phyloP scores from a whole-genome alignment of 2,888 invertebrate genomes.

The Eledona agricola region DNA sequence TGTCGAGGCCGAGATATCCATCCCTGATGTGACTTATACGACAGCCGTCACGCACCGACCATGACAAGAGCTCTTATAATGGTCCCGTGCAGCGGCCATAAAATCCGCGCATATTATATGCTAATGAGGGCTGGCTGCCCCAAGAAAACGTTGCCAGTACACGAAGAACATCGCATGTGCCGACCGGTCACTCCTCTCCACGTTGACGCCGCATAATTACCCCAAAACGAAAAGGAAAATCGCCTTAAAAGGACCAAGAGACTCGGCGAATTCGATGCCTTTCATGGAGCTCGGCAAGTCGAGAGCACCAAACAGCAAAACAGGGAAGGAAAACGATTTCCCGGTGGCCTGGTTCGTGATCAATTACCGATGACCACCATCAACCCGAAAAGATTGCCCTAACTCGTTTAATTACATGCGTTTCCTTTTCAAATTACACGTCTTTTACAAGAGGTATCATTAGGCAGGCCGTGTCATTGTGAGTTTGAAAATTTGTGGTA shows the following conservation, averaged over 20 bases:
- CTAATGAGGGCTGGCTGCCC: constrained; percentile 41
- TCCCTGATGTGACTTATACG: constrained; percentile 38
- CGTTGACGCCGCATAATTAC: constrained; percentile 44
- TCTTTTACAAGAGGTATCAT: constrained; percentile 42
- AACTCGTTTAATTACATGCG: constrained; percentile 48
- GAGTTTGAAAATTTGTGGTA: constrained; percentile 42
- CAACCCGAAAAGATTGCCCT: constrained; percentile 44
- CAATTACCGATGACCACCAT: constrained; percentile 49
- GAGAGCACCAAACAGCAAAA: too few relatives aligned
- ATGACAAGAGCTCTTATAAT: constrained; percentile 40
- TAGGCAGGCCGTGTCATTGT: constrained; percentile 44
- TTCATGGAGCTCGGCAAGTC: constrained; percentile 28
- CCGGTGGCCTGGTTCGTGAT: constrained; percentile 35
- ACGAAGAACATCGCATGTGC: constrained; percentile 33
- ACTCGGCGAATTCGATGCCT: constrained; percentile 27
- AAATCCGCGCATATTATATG: constrained; percentile 44
- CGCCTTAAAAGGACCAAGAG: constrained; percentile 31
- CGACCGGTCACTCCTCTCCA: constrained; percentile 33
- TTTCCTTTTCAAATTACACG: constrained; percentile 47
- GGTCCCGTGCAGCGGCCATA: constrained; percentile 40
- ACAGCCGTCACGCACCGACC: constrained; percentile 42
- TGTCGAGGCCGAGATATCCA: constrained; percentile 34
- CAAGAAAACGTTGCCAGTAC: constrained; percentile 34
- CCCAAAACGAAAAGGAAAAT: constrained; percentile 38
- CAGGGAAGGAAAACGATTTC: constrained; percentile 28